Evolutionary conservation across 2,888 invertebrate genomes (phyloP).

Genomic region (Malthinus seriepunctatus): DNA sequence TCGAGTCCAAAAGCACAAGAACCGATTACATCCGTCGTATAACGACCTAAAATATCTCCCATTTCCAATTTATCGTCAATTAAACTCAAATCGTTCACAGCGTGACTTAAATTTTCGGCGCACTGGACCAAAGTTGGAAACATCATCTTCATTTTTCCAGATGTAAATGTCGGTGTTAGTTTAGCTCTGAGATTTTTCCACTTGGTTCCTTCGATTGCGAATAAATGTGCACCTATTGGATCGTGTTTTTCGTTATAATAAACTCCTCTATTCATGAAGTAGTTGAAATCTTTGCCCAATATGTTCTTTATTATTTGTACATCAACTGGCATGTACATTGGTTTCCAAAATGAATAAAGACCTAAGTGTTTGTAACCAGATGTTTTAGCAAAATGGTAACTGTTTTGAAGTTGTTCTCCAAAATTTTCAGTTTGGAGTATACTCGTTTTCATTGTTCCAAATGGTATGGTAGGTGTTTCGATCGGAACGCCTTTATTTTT

Average conservation of each 20-base stretch:
- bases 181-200: conserved; percentile 66
- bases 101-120: conserved; percentile 54
- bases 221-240: conserved; percentile 60
- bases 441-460: conserved; percentile 63
- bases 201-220: conserved; percentile 57
- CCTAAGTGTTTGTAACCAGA: conserved; percentile 56
- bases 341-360: conserved; percentile 64
- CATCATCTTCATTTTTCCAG: conserved; percentile 58
- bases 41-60: conserved; percentile 58
- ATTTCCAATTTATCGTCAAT: conserved; percentile 30
- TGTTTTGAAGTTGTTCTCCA: conserved; percentile 63
- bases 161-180: conserved; percentile 58
- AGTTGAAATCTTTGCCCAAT: conserved; percentile 46
- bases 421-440: conserved; percentile 61
- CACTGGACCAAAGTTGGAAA: conserved; percentile 60
- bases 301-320: conserved; percentile 47
- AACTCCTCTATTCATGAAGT: conserved; percentile 52
- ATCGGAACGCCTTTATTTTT: conserved; percentile 59
- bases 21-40: conserved; percentile 53
- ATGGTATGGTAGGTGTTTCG: conserved; percentile 62
- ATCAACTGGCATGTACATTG: conserved; percentile 64
- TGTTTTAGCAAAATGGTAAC: conserved; percentile 58
- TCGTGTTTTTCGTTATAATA: conserved; percentile 55
- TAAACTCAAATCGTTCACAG: conserved; percentile 4
- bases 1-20: conserved; percentile 54